Conservation (phyloP, 1,140 invertebrate genomes). For the Daktulosphaira vitifoliae region DNA sequence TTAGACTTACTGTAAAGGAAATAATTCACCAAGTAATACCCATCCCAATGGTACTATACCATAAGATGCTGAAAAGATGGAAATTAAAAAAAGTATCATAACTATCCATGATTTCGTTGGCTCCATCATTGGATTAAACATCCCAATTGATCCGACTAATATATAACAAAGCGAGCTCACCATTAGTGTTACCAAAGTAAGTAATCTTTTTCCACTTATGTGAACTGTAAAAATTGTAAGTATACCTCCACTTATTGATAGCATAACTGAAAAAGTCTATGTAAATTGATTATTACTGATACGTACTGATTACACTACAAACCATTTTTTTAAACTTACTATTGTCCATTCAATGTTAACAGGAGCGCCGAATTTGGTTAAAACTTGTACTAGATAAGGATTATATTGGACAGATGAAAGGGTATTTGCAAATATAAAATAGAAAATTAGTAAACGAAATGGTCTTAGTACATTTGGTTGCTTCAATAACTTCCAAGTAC, state of each 20-base stretch:
- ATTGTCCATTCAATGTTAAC: constrained; percentile 7
- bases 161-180: constrained; percentile 6
- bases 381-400: neutral
- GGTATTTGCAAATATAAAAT: neutral
- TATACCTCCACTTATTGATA: constrained; percentile 2
- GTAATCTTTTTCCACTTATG: constrained; percentile 6
- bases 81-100: neutral
- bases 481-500: constrained; percentile 5
- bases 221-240: neutral
- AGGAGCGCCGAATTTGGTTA: constrained; percentile 3
- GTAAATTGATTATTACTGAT: neutral
- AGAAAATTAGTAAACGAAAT: neutral
- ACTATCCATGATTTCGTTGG: constrained; percentile 1
- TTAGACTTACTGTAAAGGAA: constrained; percentile 34
- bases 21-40: constrained; percentile 35
- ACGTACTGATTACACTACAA: neutral
- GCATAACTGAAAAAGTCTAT: constrained; percentile 2
- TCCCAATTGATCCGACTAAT: neutral
- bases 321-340: neutral
- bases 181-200: neutral
- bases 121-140: neutral
- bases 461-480: constrained; percentile 16
- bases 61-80: neutral
- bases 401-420: neutral
- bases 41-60: constrained; percentile 15